Evolutionary conservation across 2,888 invertebrate genomes (phyloP).

Genomic region (Xylophagus ater): DNA sequence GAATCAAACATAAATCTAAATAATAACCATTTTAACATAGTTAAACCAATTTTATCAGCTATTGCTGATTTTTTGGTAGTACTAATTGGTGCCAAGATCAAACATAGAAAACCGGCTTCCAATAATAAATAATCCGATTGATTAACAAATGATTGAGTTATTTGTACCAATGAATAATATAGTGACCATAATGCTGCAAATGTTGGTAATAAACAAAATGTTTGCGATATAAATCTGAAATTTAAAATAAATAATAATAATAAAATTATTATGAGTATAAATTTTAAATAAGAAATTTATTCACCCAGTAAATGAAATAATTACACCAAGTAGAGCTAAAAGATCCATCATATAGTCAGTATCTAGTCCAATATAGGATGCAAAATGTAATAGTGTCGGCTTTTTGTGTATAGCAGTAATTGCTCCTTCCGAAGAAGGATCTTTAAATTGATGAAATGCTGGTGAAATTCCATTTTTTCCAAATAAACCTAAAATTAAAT

Average conservation of each 20-base stretch:
- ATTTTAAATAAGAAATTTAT: slow-evolving; percentile 11
- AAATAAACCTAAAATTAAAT: slow-evolving; percentile 51
- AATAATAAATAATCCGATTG: slow-evolving; percentile 59
- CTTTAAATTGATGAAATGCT: slow-evolving; percentile 41
- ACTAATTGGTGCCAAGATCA: slow-evolving; percentile 55
- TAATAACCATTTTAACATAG: slow-evolving; percentile 53
- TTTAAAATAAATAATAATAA: slow-evolving; percentile 3
- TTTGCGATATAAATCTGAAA: slow-evolving; percentile 48
- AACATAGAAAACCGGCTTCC: slow-evolving; percentile 59
- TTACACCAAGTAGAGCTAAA: slow-evolving; percentile 49
- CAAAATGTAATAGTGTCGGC: slow-evolving; percentile 55
- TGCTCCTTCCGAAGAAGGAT: slow-evolving; percentile 28
- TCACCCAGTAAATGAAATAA: slow-evolving; percentile 56
- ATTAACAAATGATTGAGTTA: slow-evolving; percentile 48
- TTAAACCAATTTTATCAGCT: slow-evolving; percentile 18
- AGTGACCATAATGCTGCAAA: slow-evolving; percentile 56
- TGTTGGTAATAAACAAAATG: slow-evolving; percentile 47
- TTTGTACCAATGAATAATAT: slow-evolving; percentile 63
- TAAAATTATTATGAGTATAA: background rate
- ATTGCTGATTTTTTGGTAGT: slow-evolving; percentile 25
- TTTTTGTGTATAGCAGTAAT: slow-evolving; percentile 42
- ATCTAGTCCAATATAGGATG: slow-evolving; percentile 53
- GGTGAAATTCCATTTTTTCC: slow-evolving; percentile 65
- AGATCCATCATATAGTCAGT: slow-evolving; percentile 57
- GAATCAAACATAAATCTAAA: slow-evolving; percentile 61